phyloP scores from a whole-genome alignment of 1,140 invertebrate species.

The Cecropterus lyciades region DNA sequence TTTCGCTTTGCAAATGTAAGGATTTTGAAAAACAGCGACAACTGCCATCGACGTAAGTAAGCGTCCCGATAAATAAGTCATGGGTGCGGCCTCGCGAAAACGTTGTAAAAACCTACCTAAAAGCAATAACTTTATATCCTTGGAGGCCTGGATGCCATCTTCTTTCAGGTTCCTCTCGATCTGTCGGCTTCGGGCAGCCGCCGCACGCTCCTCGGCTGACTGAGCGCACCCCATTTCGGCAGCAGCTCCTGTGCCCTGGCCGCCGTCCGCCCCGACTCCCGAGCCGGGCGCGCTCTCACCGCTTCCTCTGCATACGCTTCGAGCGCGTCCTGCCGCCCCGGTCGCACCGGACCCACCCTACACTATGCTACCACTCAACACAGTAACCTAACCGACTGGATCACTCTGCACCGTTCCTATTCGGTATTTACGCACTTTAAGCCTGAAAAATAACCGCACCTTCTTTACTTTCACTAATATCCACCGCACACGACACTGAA shows the following conservation, averaged over 20 bases:
- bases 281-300: constrained; percentile 80
- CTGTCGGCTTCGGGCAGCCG: constrained; percentile 97
- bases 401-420: constrained; percentile 66
- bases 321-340: constrained; percentile 74
- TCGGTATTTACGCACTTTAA: constrained; percentile 37
- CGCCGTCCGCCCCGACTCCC: constrained; percentile 74
- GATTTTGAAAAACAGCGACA: constrained; percentile 35
- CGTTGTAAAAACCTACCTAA: constrained; percentile 89
- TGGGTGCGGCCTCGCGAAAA: constrained; percentile 68
- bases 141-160: constrained; percentile 98
- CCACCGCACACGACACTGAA: constrained; percentile 60
- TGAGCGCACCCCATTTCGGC: constrained; percentile 98
- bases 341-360: constrained; percentile 77
- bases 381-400: constrained; percentile 73
- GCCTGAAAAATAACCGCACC: constrained; percentile 43
- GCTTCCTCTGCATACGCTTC: constrained; percentile 80
- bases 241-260: constrained; percentile 67
- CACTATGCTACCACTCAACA: constrained; percentile 75
- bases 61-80: constrained; percentile 38
- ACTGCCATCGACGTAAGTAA: neutral
- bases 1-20: constrained; percentile 5
- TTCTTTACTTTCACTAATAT: constrained; percentile 52
- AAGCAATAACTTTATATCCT: constrained; percentile 98
- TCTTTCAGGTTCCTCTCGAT: constrained; percentile 99
- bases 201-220: constrained; percentile 98